Evolutionary conservation across 2,888 invertebrate genomes (phyloP).

Genomic region (Exocentrus adspersus): DNA sequence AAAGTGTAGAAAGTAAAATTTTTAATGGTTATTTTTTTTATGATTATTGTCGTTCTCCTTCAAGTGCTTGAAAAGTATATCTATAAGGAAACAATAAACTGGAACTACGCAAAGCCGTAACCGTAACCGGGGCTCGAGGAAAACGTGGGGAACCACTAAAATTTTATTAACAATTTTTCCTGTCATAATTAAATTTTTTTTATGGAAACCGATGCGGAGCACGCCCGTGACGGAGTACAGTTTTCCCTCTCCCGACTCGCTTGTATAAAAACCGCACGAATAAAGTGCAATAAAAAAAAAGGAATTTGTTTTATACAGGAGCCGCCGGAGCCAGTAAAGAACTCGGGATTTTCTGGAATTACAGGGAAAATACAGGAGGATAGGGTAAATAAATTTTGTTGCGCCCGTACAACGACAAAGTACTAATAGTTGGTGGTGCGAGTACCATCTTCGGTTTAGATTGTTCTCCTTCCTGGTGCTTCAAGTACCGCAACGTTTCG

Average conservation of each 20-base stretch:
- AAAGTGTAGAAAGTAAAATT: too few relatives aligned
- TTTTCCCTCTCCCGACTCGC: neutral
- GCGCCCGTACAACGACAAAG: too few relatives aligned
- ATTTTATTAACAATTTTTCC: neutral
- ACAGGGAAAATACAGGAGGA: neutral
- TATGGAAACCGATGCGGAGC: neutral
- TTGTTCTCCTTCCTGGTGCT: neutral
- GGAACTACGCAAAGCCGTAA: neutral
- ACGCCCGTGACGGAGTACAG: neutral
- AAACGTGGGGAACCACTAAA: neutral
- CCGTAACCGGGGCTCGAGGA: neutral
- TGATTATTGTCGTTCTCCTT: too few relatives aligned
- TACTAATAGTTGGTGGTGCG: too few relatives aligned
- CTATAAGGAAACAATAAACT: too few relatives aligned
- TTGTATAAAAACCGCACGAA: neutral
- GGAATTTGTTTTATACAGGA: slow-evolving; percentile 1
- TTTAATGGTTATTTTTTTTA: too few relatives aligned
- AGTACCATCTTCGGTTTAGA: too few relatives aligned
- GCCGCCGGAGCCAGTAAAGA: neutral
- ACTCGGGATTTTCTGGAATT: neutral
- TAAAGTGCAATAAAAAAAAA: neutral
- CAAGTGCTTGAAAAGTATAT: too few relatives aligned
- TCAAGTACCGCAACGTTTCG: neutral
- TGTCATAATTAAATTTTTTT: neutral
- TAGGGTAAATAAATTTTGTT: neutral